Evolutionary conservation across 2,888 invertebrate genomes (phyloP).

Genomic region (Spilosoma lubricipeda): DNA sequence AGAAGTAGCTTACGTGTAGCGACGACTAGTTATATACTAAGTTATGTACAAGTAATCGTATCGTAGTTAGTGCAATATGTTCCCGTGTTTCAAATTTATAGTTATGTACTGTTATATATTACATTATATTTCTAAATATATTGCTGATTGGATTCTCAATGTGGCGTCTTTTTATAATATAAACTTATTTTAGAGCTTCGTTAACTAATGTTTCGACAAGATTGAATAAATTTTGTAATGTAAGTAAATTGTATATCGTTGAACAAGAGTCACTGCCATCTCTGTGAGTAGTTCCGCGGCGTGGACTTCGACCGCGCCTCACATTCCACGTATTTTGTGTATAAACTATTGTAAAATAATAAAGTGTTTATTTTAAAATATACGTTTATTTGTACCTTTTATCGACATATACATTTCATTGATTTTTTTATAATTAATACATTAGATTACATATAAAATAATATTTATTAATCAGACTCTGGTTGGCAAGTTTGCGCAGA

Average conservation of each 20-base stretch:
- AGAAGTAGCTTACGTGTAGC: conserved; percentile 39
- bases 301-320: conserved; percentile 1
- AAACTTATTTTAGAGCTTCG: conserved; percentile 6
- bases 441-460: conserved; percentile 51
- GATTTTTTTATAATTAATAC: conserved; percentile 46
- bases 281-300: not conserved
- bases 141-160: not conserved
- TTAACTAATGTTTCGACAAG: conserved; percentile 6
- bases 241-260: conserved; percentile 8
- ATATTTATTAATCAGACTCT: conserved; percentile 73
- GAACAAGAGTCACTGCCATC: conserved; percentile 15
- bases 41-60: not conserved
- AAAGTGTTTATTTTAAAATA: conserved; percentile 65
- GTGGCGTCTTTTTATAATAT: conserved; percentile 3
- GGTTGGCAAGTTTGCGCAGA: conserved; percentile 70
- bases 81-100: conserved; percentile 17
- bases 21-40: conserved; percentile 17
- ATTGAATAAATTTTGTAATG: conserved; percentile 5
- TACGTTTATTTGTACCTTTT: conserved; percentile 65
- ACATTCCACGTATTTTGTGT: conserved; percentile 59
- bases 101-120: conserved; percentile 6
- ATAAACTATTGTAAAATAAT: conserved; percentile 59
- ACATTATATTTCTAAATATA: conserved; percentile 4
- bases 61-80: conserved; percentile 30
- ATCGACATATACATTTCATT: conserved; percentile 62